phyloP scores from a whole-genome alignment of 2,113 vertebrate species.

The Vulpes ferrilata region DNA sequence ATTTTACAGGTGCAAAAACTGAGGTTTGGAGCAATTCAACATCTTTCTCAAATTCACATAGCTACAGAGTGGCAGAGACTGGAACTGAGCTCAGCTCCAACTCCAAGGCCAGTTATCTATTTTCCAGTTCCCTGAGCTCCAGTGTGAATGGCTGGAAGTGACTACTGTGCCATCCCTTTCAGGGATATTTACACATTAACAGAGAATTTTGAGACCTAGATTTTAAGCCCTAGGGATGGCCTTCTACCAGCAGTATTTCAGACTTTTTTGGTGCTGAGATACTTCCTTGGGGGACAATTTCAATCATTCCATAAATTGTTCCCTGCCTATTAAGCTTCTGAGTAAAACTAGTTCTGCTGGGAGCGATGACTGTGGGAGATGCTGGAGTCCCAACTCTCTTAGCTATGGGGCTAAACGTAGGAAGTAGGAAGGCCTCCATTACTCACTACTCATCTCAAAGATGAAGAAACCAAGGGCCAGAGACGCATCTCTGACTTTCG shows the following conservation, averaged over 20 bases:
- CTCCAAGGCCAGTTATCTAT: neutral
- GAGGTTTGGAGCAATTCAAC: neutral
- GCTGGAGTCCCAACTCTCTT: neutral
- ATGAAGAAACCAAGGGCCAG: neutral
- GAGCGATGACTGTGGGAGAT: neutral
- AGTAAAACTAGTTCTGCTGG: neutral
- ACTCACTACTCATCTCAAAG: neutral
- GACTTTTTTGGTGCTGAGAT: neutral
- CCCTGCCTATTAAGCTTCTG: slow-evolving; percentile 29
- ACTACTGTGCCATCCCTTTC: neutral
- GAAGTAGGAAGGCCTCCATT: neutral
- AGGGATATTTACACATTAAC: neutral
- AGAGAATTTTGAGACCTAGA: neutral
- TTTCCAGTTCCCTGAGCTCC: neutral
- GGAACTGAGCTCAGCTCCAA: neutral
- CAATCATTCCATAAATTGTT: neutral
- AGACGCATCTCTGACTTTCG: slow-evolving; percentile 15
- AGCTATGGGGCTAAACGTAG: neutral
- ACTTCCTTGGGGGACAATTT: neutral
- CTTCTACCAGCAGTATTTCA: neutral
- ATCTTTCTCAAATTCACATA: neutral
- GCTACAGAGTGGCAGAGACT: slow-evolving; percentile 14
- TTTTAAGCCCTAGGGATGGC: neutral
- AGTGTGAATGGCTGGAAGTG: neutral
- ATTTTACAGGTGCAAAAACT: slow-evolving; percentile 20